Evolutionary conservation across 2,888 invertebrate species (phyloP).

Genomic region (Lumbricus terrestris): DNA sequence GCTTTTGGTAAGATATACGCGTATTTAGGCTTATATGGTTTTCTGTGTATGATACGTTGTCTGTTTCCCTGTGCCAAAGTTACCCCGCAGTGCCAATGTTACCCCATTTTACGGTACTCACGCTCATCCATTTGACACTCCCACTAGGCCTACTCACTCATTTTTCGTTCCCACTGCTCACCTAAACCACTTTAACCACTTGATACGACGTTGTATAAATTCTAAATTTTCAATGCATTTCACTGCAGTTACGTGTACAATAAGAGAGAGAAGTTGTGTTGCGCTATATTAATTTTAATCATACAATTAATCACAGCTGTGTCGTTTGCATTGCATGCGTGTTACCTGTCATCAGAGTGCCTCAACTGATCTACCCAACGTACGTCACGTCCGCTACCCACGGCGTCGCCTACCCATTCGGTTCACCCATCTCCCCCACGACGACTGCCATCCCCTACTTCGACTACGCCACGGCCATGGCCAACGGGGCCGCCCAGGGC

Average conservation of each 20-base stretch:
- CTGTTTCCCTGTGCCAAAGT: too few species aligned
- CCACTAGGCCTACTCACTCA: too few species aligned
- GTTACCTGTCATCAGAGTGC: not conserved
- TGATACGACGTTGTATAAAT: not conserved
- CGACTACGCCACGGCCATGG: constrained; percentile 11
- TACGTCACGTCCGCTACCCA: constrained; percentile 16
- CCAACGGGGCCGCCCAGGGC: not conserved
- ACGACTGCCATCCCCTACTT: constrained; percentile 4
- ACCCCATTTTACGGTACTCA: too few species aligned
- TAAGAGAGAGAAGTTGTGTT: too few species aligned
- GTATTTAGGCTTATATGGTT: too few species aligned
- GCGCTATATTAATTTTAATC: too few species aligned
- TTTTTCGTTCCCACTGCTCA: too few species aligned
- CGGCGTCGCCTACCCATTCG: constrained; percentile 11
- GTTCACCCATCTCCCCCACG: not conserved
- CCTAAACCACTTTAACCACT: too few species aligned
- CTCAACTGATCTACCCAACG: constrained; percentile 13
- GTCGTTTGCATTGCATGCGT: not conserved
- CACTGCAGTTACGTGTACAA: not conserved
- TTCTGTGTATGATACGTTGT: too few species aligned
- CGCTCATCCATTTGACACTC: too few species aligned
- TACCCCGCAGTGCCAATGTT: too few species aligned
- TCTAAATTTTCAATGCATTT: not conserved
- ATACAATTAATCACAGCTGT: not conserved
- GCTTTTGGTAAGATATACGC: too few species aligned